These are phyloP conservation scores for Scartelaos histophorus DNA, from an alignment of 2,113 vertebrate genomes.

Conservation along the genomic window DNA sequence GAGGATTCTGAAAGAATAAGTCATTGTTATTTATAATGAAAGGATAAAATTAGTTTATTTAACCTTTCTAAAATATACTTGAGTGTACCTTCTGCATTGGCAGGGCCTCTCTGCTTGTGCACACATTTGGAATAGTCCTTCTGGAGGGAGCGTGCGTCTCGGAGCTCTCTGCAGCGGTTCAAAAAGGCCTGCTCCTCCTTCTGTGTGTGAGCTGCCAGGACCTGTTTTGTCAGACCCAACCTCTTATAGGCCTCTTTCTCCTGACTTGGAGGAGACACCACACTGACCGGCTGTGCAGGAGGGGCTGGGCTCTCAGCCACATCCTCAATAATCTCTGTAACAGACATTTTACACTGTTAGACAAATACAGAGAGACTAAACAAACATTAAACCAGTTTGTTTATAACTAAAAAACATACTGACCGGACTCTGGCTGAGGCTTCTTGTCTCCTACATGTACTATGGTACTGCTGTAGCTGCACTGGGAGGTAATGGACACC, in stretches of 20 bases:
- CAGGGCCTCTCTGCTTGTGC: slow-evolving; percentile 76
- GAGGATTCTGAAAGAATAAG: slow-evolving; percentile 43
- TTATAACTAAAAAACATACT: background rate
- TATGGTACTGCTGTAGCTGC: slow-evolving; percentile 97
- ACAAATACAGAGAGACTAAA: background rate
- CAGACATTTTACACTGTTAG: background rate
- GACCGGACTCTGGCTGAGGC: slow-evolving; percentile 87
- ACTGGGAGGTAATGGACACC: slow-evolving; percentile 91
- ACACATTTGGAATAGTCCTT: slow-evolving; percentile 80
- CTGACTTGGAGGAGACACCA: slow-evolving; percentile 72
- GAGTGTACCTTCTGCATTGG: slow-evolving; percentile 61
- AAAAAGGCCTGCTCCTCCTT: slow-evolving; percentile 95
- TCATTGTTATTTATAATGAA: slow-evolving; percentile 2
- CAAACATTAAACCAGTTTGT: background rate
- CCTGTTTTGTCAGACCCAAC: slow-evolving; percentile 91
- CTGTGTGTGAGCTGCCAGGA: slow-evolving; percentile 92
- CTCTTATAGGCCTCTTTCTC: slow-evolving; percentile 87
- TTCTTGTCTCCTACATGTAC: slow-evolving; percentile 98
- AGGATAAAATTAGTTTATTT: background rate
- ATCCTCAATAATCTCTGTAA: slow-evolving; percentile 88
- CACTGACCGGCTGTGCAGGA: slow-evolving; percentile 49
- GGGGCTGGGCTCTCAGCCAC: slow-evolving; percentile 72
- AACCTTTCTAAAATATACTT: background rate
- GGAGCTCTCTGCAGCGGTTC: slow-evolving; percentile 83
- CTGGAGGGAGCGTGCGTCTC: slow-evolving; percentile 78